Conservation (phyloP, 2,888 invertebrate genomes). For the Salpingus planirostris region DNA sequence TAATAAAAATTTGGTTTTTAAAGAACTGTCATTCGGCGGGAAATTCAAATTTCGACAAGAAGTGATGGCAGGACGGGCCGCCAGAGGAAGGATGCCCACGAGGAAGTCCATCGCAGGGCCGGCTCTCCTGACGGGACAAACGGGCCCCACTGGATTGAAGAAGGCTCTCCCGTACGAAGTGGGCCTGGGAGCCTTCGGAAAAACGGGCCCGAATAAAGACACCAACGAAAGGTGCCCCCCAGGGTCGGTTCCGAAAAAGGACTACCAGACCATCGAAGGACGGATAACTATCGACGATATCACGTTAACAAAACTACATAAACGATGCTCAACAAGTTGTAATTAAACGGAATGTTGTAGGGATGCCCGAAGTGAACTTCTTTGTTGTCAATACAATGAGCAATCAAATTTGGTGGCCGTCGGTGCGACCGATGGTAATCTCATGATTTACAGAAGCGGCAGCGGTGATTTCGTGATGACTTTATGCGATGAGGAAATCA, state of each 20-base stretch:
- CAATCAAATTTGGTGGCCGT: conserved; percentile 50
- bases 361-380: conserved; percentile 35
- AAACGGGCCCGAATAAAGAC: not conserved
- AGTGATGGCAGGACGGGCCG: not conserved
- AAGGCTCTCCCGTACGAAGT: conserved; percentile 3
- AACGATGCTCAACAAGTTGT: conserved; percentile 1
- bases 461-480: conserved; percentile 44
- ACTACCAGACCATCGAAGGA: conserved; percentile 23
- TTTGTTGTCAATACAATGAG: conserved; percentile 55
- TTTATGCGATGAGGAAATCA: conserved; percentile 43
- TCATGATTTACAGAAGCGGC: conserved; percentile 47
- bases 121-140: conserved; percentile 5
- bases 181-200: not conserved
- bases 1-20: not conserved
- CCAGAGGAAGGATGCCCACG: conserved; percentile 1
- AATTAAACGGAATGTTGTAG: conserved; percentile 11
- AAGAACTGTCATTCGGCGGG: conserved; percentile 3
- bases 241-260: conserved; percentile 14
- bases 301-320: too few relatives aligned
- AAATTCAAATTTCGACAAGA: conserved; percentile 7
- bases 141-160: conserved; percentile 7
- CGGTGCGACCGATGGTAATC: conserved; percentile 52
- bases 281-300: conserved; percentile 24
- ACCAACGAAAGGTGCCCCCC: conserved; percentile 1
- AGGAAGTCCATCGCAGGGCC: conserved; percentile 14